A percentile compares a stretch with the other conserved stretches of the same genome.
Conservation (phyloP, 2,113 vertebrate genomes). For the Rhagologus leucostigma region DNA sequence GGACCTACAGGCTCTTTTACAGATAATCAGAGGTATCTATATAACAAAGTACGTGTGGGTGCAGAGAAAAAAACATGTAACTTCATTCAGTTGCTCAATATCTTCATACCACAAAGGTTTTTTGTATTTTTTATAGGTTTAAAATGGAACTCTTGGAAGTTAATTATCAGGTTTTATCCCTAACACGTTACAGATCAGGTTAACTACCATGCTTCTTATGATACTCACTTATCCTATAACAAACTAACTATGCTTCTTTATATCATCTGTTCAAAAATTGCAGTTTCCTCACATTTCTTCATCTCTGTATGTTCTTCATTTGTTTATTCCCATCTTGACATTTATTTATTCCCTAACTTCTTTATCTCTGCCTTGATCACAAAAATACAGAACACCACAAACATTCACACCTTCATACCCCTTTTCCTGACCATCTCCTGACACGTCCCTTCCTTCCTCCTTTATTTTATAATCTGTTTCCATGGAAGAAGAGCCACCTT, state of each 20-base stretch:
- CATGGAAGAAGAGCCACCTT: not conserved
- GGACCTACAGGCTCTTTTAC: not conserved
- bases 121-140: not conserved
- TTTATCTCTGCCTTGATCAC: not conserved
- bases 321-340: not conserved
- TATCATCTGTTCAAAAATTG: not conserved
- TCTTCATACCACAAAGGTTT: not conserved
- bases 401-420: not conserved
- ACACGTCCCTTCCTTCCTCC: not conserved
- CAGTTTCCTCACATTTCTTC: not conserved
- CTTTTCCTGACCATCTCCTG: not conserved
- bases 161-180: not conserved
- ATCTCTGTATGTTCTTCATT: not conserved
- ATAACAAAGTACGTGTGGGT: not conserved
- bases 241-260: not conserved
- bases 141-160: not conserved
- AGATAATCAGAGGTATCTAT: not conserved
- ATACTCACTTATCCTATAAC: not conserved
- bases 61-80: not conserved
- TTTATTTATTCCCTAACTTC: not conserved
- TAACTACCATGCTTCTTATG: not conserved
- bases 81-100: not conserved
- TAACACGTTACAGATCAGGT: fast-evolving
- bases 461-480: not conserved
- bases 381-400: not conserved